Conservation (phyloP, 2,888 invertebrate genomes). For the Yponomeuta cagnagella region DNA sequence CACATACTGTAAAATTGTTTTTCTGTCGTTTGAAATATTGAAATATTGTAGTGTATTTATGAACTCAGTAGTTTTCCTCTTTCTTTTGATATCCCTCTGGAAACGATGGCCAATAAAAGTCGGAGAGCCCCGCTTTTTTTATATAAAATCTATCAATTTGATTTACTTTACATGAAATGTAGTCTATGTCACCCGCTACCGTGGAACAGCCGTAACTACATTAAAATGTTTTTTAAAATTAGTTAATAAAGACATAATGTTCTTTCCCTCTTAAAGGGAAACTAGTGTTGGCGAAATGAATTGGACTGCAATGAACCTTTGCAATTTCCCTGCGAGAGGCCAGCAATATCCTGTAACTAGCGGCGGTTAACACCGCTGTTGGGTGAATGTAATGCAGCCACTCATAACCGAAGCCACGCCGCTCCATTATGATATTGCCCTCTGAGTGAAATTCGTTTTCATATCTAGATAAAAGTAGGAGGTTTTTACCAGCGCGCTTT, state of each 20-base stretch:
- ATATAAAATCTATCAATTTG: too few species aligned
- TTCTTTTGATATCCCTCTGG: too few species aligned
- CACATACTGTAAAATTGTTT: too few species aligned
- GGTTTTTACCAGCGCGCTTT: constrained; percentile 48
- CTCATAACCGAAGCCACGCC: constrained; percentile 10
- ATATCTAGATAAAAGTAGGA: constrained; percentile 48
- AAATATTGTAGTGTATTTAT: too few species aligned
- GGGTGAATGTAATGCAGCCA: constrained; percentile 49
- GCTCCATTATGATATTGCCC: constrained; percentile 72
- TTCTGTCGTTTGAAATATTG: too few species aligned
- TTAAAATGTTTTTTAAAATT: too few species aligned
- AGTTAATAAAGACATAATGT: background rate
- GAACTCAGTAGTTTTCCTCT: too few species aligned
- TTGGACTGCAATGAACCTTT: background rate
- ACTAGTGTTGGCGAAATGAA: background rate
- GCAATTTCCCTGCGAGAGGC: constrained; percentile 27
- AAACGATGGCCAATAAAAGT: too few species aligned
- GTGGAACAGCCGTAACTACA: too few species aligned
- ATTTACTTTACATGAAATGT: too few species aligned
- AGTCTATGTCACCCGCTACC: too few species aligned
- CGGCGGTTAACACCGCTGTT: constrained; percentile 45
- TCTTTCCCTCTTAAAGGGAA: constrained; percentile 3
- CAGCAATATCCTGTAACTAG: constrained; percentile 43
- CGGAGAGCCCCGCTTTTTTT: too few species aligned
- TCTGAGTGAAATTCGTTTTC: constrained; percentile 67